Percentiles rank a stretch among this genome's conserved stretches.
These are phyloP conservation scores for Anisognathus igniventris DNA, from an alignment of 2,797 vertebrate species.

Conservation along the genomic window DNA sequence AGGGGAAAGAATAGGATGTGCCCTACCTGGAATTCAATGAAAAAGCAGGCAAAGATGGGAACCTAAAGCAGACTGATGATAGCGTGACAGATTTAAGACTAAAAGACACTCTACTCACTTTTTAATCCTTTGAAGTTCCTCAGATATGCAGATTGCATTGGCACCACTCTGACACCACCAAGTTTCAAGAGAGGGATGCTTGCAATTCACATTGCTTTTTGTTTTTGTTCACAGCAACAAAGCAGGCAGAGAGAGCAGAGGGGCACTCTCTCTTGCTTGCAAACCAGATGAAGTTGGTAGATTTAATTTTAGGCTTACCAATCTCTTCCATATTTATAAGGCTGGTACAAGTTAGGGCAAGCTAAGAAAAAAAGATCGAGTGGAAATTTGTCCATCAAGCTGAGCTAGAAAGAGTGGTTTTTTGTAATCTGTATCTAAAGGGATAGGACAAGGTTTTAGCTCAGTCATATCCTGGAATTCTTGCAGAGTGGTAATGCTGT, in stretches of 20 bases:
- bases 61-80: background rate
- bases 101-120: background rate
- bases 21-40: background rate
- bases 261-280: background rate
- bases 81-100: background rate
- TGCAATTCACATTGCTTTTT: background rate
- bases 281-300: background rate
- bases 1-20: background rate
- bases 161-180: background rate
- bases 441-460: background rate
- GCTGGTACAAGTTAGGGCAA: background rate
- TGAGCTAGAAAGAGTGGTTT: background rate
- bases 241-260: background rate
- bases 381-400: background rate
- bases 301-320: conserved; percentile 3
- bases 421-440: background rate
- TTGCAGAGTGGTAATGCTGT: conserved; percentile 3
- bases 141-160: background rate
- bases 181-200: background rate
- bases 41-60: background rate
- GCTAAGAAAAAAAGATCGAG: background rate
- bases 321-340: conserved; percentile 44
- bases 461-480: background rate
- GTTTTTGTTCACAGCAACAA: background rate
- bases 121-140: background rate